Conservation (phyloP, 2,888 invertebrate genomes). For the Cheiracanthium punctorium region DNA sequence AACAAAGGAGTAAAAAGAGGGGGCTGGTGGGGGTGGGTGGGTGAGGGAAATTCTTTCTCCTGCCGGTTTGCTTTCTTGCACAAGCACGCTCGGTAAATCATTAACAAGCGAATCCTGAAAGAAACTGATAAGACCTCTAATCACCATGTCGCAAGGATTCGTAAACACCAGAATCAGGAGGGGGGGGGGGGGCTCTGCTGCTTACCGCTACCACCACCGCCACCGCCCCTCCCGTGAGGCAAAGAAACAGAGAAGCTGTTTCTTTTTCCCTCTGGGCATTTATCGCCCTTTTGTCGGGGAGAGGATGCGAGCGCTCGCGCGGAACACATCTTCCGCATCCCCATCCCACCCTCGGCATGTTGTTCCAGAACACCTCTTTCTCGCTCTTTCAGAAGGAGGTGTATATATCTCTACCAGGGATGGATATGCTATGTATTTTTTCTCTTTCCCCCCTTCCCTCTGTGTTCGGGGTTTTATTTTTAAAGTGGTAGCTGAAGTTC, state of each 20-base stretch:
- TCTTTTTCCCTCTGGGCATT: conserved; percentile 66
- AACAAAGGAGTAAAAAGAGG: conserved; percentile 64
- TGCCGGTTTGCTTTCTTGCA: conserved; percentile 40
- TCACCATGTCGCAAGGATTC: conserved; percentile 69
- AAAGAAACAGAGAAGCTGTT: conserved; percentile 63
- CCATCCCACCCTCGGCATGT: neutral
- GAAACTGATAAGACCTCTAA: conserved; percentile 70
- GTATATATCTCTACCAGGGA: conserved; percentile 2
- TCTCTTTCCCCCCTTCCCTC: neutral
- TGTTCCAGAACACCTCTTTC: conserved; percentile 10
- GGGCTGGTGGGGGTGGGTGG: too few relatives aligned
- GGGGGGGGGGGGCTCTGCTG: neutral
- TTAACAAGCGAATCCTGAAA: conserved; percentile 71
- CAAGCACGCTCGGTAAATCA: conserved; percentile 70
- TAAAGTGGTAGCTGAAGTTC: conserved; percentile 38
- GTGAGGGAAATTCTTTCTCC: conserved; percentile 1
- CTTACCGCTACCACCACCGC: neutral
- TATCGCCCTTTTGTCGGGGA: conserved; percentile 65
- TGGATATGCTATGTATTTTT: too few relatives aligned
- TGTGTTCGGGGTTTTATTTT: conserved; percentile 41
- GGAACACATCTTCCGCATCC: conserved; percentile 34
- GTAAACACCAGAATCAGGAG: conserved; percentile 50
- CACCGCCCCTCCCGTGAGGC: conserved; percentile 9
- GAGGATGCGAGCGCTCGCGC: conserved; percentile 61
- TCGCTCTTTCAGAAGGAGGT: neutral